A percentile compares a stretch with the other conserved stretches of the same genome.
Conservation (phyloP, 2,797 vertebrate species). For the Fundulus diaphanus region DNA sequence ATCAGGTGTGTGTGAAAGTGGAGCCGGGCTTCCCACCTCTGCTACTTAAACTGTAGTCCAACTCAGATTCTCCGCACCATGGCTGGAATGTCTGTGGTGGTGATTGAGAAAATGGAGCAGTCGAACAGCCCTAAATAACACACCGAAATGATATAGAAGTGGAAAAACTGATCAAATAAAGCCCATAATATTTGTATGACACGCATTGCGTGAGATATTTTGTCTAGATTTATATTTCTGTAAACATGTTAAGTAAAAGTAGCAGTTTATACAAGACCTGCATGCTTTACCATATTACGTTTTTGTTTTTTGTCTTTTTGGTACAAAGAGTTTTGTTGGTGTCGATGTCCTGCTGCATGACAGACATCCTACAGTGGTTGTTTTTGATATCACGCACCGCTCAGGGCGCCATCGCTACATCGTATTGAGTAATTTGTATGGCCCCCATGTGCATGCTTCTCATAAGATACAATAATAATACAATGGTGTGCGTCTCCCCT, state of each 20-base stretch:
- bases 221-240: not conserved
- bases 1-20: constrained; percentile 40
- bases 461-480: too few species aligned
- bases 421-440: too few species aligned
- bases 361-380: too few species aligned
- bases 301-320: not conserved
- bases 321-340: not conserved
- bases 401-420: not conserved
- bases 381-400: not conserved
- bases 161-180: not conserved
- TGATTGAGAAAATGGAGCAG: not conserved
- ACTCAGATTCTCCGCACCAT: constrained; percentile 6
- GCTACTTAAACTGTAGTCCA: not conserved
- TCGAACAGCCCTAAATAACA: not conserved
- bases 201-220: too few species aligned
- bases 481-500: too few species aligned
- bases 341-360: not conserved
- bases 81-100: not conserved
- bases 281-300: not conserved
- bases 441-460: too few species aligned
- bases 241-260: not conserved
- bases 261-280: not conserved
- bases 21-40: constrained; percentile 37
- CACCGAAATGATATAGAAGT: not conserved
- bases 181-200: too few species aligned